phyloP scores from a whole-genome alignment of 2,888 invertebrate species.

The Oligia fasciuncula region DNA sequence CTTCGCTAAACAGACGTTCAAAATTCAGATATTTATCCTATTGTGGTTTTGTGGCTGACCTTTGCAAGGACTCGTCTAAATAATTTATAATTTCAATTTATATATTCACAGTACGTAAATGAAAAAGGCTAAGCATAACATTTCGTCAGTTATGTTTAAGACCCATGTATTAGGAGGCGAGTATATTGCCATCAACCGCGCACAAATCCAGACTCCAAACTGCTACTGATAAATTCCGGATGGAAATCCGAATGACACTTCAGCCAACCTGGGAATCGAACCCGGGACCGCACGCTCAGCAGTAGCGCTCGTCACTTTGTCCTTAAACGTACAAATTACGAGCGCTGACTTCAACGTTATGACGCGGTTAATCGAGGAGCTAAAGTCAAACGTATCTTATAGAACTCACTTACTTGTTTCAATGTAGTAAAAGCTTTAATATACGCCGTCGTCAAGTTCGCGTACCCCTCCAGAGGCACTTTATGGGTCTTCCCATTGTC shows the following conservation, averaged over 20 bases:
- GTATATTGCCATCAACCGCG: not conserved
- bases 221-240: not conserved
- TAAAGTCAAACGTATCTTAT: slow-evolving; percentile 1
- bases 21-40: not conserved
- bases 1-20: slow-evolving; percentile 72
- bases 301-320: not conserved
- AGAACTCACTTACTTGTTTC: slow-evolving; percentile 89
- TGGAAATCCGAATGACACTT: not conserved
- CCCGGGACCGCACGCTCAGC: not conserved
- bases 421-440: slow-evolving; percentile 95
- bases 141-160: not conserved
- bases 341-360: not conserved
- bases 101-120: not conserved
- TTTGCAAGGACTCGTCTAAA: not conserved
- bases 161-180: not conserved
- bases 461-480: slow-evolving; percentile 93
- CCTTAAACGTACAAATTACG: not conserved
- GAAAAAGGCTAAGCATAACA: not conserved
- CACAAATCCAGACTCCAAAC: not conserved
- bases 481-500: slow-evolving; percentile 81
- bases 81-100: not conserved
- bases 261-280: not conserved
- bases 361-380: not conserved
- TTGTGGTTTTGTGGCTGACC: not conserved
- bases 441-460: slow-evolving; percentile 95